Base-by-base conservation (phyloP, 2,113 vertebrate species). In the Recurvirostra avosetta region DNA sequence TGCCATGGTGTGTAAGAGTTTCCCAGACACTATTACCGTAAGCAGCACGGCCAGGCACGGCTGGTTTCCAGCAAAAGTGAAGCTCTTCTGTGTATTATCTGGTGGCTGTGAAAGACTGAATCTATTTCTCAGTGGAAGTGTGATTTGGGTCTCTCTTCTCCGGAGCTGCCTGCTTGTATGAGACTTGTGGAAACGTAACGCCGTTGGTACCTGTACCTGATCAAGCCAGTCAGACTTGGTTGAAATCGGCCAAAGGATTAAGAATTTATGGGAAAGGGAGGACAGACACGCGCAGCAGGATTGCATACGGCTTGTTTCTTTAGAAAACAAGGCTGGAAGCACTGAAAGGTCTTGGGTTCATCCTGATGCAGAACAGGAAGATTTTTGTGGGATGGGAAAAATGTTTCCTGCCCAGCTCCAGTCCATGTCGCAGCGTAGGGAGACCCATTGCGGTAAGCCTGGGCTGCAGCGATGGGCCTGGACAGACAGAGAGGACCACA, bases 361-460 rank as follows among this genome's bases (percentile, higher is more conserved):
- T 58, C 56, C 65, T n/a, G 65, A 20, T 62, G 87, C 38, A 34
- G 80, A 74, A 45, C 80, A 93, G 68, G 89, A 66, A 66, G 87
- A 91, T 78, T 89, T 91, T 80, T 71, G 70, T 94, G 94, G 87
- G 30, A 52, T 66, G 55, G 80, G 65, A 74, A 59, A 53, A 78
- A 81, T 74, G 67, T 85, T 90, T 30, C 50, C 68, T 95, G 83
- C 92, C 83, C 83, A 52, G 53, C 78, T 92, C 38, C 38, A 32
- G 73, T 25, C 25, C 11, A 2, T 63, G 80, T 52, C 4, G 4
- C 32, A 26, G 53, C 9, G 3, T 5, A 85, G 90, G 68, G 82
- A 93, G 23, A 87, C 58, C 72, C 63, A 13, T 8, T 84, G 95
- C 2, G 82, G 90, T 63, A 30, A 85, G 70, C 19, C 66, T 68